Evolutionary conservation across 2,888 invertebrate species (phyloP).

Genomic region (Cistogaster globosa): DNA sequence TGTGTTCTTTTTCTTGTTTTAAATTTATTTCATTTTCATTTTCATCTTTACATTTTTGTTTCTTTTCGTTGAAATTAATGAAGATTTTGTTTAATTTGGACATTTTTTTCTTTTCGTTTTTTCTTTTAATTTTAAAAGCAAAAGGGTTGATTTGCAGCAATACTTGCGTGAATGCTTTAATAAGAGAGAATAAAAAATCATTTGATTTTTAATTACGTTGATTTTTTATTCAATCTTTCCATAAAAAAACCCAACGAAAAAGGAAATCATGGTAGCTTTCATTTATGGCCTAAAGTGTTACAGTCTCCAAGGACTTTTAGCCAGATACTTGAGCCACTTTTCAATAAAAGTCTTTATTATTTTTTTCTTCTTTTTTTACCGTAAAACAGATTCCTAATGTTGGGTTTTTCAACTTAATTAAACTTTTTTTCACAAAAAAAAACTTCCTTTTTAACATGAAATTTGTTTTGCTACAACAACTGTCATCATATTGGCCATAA

Average conservation of each 20-base stretch:
- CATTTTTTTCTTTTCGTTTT: conserved; percentile 2
- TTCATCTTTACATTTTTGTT: conserved; percentile 43
- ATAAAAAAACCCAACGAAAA: conserved; percentile 15
- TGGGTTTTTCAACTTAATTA: conserved; percentile 74
- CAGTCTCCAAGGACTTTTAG: conserved; percentile 72
- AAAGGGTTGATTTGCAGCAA: conserved; percentile 68
- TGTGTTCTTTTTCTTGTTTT: conserved; percentile 33
- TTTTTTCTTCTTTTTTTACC: not conserved
- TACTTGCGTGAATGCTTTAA: conserved; percentile 55
- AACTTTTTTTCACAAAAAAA: conserved; percentile 58
- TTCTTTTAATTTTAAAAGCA: not conserved
- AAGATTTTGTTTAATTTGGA: conserved; percentile 67
- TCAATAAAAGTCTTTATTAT: conserved; percentile 43
- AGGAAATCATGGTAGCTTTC: conserved; percentile 63
- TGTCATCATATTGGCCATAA: conserved; percentile 74
- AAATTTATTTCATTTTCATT: conserved; percentile 63
- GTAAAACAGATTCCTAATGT: conserved; percentile 29
- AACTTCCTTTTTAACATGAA: conserved; percentile 37
- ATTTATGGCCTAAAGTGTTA: conserved; percentile 65
- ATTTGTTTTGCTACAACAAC: conserved; percentile 60
- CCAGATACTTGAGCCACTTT: conserved; percentile 71
- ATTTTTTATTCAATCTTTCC: conserved; percentile 63
- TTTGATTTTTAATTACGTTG: conserved; percentile 75
- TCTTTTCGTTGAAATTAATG: conserved; percentile 64
- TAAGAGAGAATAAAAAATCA: conserved; percentile 66